Evolutionary conservation across 2,888 invertebrate species (phyloP), one percentile per base, ranked within the genome.

Genomic region (Strigamia maritima): DNA sequence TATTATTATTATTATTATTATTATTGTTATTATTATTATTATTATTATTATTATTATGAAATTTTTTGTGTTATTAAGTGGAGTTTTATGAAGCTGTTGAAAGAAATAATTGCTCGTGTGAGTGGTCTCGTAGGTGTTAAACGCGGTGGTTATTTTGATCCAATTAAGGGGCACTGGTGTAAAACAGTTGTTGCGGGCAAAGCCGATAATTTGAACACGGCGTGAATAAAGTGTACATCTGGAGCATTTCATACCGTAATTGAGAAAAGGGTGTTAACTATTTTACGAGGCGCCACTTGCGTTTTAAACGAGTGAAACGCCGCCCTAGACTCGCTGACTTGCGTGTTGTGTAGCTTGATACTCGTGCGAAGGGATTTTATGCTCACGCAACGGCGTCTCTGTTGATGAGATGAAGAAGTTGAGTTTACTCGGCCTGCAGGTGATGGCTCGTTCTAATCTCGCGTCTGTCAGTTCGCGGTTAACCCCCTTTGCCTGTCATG

Each of bases 191-290:
- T 38, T 38, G 38, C 38, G 38, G 38, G 7, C 38, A 38, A 38
- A 54, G 8, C 54, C 54, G 54, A 54, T 54, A 54, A 54, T 54
- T 19, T 19, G 8, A 54, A 54, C 14, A 16, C 54, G 54, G 4
- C 16, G 8, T 16, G 19, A 54, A 54, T 54, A 54, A 54, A 54
- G 54, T 54, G 54, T 14, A 54, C 54, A 54, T 54, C 54, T 54
- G 54, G 54, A 54, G 54, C 54, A 54, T 54, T 54, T 54, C 54
- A 54, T 54, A 54, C 54, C n/a, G 6, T 54, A 54, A 54, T 54
- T 54, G 54, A 19, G 14, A 16, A 54, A 54, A 54, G 54, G 54
- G 54, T 54, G 54, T 16, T 54, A 54, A 54, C 54, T 54, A 54
- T 54, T 54, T 54, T 54, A 54, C 54, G 54, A 54, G 54, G 54